Evolutionary conservation across 2,113 vertebrate genomes (phyloP), one percentile per base, ranked within the genome.

Genomic region (Axis porcinus): DNA sequence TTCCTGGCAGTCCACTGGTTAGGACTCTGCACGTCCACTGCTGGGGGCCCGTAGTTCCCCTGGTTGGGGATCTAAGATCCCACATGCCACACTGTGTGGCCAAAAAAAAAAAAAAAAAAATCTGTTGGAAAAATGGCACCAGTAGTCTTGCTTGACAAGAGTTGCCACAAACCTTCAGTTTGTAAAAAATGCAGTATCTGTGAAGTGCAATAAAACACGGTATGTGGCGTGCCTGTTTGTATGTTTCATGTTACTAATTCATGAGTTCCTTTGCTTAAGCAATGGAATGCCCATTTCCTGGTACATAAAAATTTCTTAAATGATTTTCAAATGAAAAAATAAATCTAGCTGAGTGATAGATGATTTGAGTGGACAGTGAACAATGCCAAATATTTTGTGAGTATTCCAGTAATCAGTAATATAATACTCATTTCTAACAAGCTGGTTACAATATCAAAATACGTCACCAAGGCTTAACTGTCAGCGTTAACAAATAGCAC

Each of bases 321-420:
- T 70, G 30, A 62, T n/a, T 94, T 95, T 93, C 81, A 96, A 92
- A 50, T 74, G n/a, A 93, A 67, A 17, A 85, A 91, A 45, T 79
- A 84, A 58, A 93, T 62, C 2, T 16, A 95, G 33, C 54, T 91
- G 28, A 96, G 43, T 9, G 91, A 55, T 11, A 70, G 16, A 16
- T 64, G 67, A 52, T 47, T 2, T 45, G 36, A 27, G 30, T 17
- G 40, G 25, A 43, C 17, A 74, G 30, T 76, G 21, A 70, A 28
- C 4, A 50, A 40, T 54, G 33, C 2, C 64, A 96, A 67, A 50
- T 62, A 81, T 76, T 95, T 76, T 57, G 11, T 47, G 13, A 91
- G 36, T n/a, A 17, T 52, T 91, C 27, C 64, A 10, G 55, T 52
- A 43, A 4, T 78, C 28, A 36, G 1, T 12, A 62, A 16, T 40